phyloP scores from a whole-genome alignment of 2,888 invertebrate species.

The Podabrus alpinus region DNA sequence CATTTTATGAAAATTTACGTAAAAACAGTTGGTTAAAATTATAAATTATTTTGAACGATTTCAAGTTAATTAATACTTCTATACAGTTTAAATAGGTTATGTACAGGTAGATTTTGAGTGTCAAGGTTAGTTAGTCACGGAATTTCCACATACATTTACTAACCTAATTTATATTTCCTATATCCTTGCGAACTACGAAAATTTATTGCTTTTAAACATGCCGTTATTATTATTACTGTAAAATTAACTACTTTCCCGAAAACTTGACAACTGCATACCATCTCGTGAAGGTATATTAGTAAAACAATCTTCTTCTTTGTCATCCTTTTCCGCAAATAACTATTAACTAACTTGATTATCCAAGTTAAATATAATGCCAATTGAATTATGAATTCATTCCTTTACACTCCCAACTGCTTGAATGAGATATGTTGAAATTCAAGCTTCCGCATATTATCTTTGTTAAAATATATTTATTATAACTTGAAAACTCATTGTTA shows the following conservation, averaged over 20 bases:
- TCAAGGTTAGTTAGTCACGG: conserved; percentile 1
- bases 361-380: not conserved
- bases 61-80: not conserved
- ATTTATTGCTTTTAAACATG: conserved; percentile 1
- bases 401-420: not conserved
- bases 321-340: not conserved
- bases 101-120: not conserved
- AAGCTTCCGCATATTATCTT: not conserved
- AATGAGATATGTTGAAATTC: not conserved
- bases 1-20: not conserved
- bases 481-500: not conserved
- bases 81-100: not conserved
- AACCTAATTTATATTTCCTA: not conserved
- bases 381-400: not conserved
- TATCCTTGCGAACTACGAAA: not conserved
- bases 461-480: not conserved
- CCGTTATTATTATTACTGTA: not conserved
- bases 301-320: not conserved
- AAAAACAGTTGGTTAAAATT: not conserved
- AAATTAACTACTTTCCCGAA: not conserved
- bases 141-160: not conserved
- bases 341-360: not conserved
- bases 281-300: not conserved
- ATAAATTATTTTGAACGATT: not conserved
- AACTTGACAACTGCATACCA: not conserved